phyloP scores from a whole-genome alignment of 2,113 vertebrate genomes.

The Vicugna pacos region DNA sequence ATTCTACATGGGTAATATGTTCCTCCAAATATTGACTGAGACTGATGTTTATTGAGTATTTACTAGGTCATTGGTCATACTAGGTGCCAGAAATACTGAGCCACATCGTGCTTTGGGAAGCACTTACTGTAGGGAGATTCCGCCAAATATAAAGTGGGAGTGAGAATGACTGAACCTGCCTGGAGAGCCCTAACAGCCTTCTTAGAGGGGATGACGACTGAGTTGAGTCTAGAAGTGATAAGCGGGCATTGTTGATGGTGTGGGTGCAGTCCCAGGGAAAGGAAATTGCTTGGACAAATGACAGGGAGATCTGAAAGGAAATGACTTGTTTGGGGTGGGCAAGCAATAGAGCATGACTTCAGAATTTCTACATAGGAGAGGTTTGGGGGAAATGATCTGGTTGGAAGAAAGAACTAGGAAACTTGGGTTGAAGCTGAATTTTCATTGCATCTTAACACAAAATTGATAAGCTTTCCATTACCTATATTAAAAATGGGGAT shows the following conservation, averaged over 20 bases:
- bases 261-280: constrained; percentile 33
- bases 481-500: background rate
- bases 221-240: constrained; percentile 15
- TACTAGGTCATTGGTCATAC: background rate
- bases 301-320: constrained; percentile 18
- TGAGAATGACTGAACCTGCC: background rate
- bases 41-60: background rate
- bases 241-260: background rate
- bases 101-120: background rate
- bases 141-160: background rate
- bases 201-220: background rate
- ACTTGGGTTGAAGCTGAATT: constrained; percentile 27
- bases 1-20: background rate
- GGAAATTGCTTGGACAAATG: constrained; percentile 22
- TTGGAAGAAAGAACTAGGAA: constrained; percentile 41
- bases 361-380: constrained; percentile 51
- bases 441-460: background rate
- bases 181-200: background rate
- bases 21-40: background rate
- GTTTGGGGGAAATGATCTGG: background rate
- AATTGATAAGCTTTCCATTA: background rate
- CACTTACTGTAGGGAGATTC: background rate
- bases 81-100: background rate
- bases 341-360: constrained; percentile 50
- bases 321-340: background rate